Evolutionary conservation across 2,797 vertebrate species (phyloP), one percentile per base, ranked within the genome.

Genomic region (Paedocypris micromegethes): DNA sequence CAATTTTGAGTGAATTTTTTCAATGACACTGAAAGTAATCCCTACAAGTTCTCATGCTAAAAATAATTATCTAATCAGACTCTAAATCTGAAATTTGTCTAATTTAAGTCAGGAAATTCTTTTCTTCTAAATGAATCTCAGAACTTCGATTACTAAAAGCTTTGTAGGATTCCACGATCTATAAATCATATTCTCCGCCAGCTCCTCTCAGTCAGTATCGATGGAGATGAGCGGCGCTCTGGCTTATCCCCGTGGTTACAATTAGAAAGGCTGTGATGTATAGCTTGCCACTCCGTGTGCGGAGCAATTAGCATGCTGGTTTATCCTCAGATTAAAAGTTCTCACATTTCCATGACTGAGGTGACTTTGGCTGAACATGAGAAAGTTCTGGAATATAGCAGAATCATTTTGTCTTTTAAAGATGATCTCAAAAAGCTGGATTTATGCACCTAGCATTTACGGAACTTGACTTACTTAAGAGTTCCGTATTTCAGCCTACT

Each of bases 181-280:
- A 63, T 72, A 57, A 64, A 75, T 78, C 73, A 70, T 69, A 55
- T 54, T 67, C 66, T 54, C 63, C 2, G 37, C 55, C 43, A 37
- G 62, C 64, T 68, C 55, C 51, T 72, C 60, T 58, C 61, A 56
- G 71, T 66, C 46, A 72, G 61, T 9, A 57, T 73, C 70, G 70
- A 67, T 69, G 62, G 68, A 56, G 57, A 67, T 59, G 64, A 40
- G 65, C 58, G 1, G 40, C 56, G 65, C 43, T 62, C 48, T 48
- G 59, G 56, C 63, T 57, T 60, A 63, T 60, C 64, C 63, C 68
- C 50, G 44, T 64, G 73, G 75, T 63, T 65, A 68, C 67, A 75
- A 77, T 79, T 77, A 77, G 64, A 59, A 53, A 48, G 66, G 68
- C 62, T 72, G 58, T 68, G 67, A 73, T 72, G 56, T 69, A 70